phyloP scores from a whole-genome alignment of 2,888 invertebrate genomes.

The Calameuta idolon region DNA sequence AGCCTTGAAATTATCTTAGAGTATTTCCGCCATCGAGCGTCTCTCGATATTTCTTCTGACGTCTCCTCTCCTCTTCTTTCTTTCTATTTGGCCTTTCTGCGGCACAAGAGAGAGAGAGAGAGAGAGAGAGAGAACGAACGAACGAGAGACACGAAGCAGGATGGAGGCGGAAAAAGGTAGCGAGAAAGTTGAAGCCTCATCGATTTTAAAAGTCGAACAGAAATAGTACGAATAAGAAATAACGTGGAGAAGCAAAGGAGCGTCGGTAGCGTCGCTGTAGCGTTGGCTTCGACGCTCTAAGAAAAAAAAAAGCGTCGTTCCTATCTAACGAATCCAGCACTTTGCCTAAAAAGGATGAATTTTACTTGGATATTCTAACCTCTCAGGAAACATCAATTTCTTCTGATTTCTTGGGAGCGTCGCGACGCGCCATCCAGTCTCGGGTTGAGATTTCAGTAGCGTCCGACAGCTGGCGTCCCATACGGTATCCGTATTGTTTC shows the following conservation, averaged over 20 bases:
- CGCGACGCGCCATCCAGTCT: background rate
- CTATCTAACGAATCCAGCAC: background rate
- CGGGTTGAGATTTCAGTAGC: background rate
- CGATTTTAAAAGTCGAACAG: background rate
- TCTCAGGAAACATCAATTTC: background rate
- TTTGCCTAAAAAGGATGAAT: background rate
- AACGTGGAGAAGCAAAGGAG: background rate
- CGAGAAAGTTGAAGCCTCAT: background rate
- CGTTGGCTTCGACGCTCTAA: background rate
- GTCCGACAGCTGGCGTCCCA: background rate
- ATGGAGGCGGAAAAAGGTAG: background rate
- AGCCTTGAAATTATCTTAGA: background rate
- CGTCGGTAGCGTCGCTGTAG: background rate
- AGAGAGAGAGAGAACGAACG: background rate
- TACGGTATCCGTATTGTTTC: background rate
- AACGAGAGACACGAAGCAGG: background rate
- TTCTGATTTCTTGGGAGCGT: background rate
- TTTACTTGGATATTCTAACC: background rate
- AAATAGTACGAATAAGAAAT: background rate
- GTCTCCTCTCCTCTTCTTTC: background rate
- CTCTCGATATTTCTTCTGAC: background rate
- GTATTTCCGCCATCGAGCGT: background rate
- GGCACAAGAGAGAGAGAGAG: background rate
- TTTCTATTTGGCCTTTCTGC: background rate
- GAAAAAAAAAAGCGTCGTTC: no score